These are phyloP conservation scores for Lochmaea capreae DNA, from an alignment of 2,888 invertebrate genomes.

Conservation along the genomic window DNA sequence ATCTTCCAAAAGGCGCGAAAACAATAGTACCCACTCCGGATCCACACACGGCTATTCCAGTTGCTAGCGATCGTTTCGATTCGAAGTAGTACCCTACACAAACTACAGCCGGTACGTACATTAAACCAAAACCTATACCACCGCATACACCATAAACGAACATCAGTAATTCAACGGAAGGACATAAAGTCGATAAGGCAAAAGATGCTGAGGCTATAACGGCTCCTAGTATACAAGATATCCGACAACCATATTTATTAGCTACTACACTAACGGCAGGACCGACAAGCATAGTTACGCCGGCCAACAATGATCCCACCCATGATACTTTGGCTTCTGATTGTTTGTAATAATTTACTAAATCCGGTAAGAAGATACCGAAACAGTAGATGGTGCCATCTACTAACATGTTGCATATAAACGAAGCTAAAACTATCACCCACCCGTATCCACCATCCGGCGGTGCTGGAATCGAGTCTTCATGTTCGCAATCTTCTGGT, in stretches of 20 bases:
- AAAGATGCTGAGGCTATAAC: conserved; percentile 87
- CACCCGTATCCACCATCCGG: conserved; percentile 93
- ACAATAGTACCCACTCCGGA: conserved; percentile 96
- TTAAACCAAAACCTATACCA: conserved; percentile 71
- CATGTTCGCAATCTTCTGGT: conserved; percentile 70
- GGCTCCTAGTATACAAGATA: conserved; percentile 92
- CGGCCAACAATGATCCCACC: conserved; percentile 94
- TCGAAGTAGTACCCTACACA: conserved; percentile 98
- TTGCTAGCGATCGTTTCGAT: conserved; percentile 92
- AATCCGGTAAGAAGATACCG: conserved; percentile 88
- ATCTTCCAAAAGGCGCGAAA: conserved; percentile 91
- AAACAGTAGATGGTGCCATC: conserved; percentile 98
- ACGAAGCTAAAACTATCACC: conserved; percentile 95
- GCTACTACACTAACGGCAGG: conserved; percentile 95
- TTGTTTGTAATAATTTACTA: conserved; percentile 83
- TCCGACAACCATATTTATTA: conserved; percentile 92
- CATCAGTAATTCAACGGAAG: conserved; percentile 89
- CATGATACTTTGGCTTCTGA: conserved; percentile 92
- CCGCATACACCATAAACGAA: conserved; percentile 77
- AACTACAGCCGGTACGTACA: conserved; percentile 89
- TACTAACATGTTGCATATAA: conserved; percentile 97
- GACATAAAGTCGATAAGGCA: conserved; percentile 85
- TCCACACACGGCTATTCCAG: conserved; percentile 95
- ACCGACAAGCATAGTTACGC: conserved; percentile 94
- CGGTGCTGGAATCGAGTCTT: conserved; percentile 82